Conservation (phyloP, 1,140 invertebrate species). For the Teleogryllus occipitalis region DNA sequence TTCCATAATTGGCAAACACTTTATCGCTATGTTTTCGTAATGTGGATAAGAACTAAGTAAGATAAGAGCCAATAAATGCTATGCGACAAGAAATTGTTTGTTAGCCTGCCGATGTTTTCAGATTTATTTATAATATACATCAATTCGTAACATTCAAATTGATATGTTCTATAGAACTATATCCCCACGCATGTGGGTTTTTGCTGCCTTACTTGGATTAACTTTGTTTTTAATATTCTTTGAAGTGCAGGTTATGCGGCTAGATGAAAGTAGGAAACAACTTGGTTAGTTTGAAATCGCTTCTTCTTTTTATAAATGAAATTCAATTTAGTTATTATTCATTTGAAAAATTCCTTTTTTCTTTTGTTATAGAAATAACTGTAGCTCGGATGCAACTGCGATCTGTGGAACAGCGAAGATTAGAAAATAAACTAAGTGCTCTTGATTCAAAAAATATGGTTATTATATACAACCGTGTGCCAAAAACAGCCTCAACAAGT, state of each 20-base stretch:
- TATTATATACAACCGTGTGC: conserved; percentile 92
- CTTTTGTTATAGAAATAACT: conserved; percentile 6
- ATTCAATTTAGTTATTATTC: background rate
- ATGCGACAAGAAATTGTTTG: too few species aligned
- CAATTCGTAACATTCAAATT: background rate
- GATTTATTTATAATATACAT: too few species aligned
- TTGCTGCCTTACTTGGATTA: background rate
- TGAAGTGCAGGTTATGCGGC: conserved; percentile 13
- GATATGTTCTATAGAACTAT: conserved; percentile 7
- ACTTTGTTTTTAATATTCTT: conserved; percentile 14
- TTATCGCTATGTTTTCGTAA: too few species aligned
- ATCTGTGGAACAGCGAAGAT: conserved; percentile 8
- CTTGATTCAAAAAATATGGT: conserved; percentile 43
- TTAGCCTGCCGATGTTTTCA: too few species aligned
- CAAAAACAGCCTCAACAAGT: conserved; percentile 98
- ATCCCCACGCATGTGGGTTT: conserved; percentile 8
- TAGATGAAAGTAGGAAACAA: conserved; percentile 15
- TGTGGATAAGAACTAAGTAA: too few species aligned
- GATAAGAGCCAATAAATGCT: too few species aligned
- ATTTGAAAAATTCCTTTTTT: background rate
- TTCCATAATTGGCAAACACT: too few species aligned
- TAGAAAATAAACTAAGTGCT: too few species aligned
- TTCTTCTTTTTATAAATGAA: background rate
- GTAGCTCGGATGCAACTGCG: conserved; percentile 16
- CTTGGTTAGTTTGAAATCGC: conserved; percentile 10